A percentile compares a stretch with the other conserved stretches of the same genome.
These are phyloP conservation scores for Salvator merianae DNA, from an alignment of 2,113 vertebrate species.

Conservation along the genomic window DNA sequence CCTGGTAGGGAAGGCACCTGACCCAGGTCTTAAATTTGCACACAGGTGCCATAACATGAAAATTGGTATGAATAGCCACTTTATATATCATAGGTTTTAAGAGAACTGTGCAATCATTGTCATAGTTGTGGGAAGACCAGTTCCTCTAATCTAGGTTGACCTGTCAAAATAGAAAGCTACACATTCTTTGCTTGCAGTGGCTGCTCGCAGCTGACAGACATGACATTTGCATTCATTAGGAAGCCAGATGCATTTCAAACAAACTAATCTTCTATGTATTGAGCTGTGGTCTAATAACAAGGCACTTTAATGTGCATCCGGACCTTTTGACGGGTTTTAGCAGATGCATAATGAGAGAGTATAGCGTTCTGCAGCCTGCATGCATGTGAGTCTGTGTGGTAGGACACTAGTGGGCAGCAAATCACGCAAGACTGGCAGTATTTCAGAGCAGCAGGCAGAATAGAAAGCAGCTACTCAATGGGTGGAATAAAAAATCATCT, in stretches of 20 bases:
- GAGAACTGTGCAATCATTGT: neutral
- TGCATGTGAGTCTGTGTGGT: constrained; percentile 29
- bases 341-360: neutral
- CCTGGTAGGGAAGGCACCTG: neutral
- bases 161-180: neutral
- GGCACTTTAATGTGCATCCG: neutral
- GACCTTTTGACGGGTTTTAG: neutral
- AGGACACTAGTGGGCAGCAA: constrained; percentile 82
- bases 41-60: neutral
- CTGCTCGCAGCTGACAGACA: neutral
- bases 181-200: constrained; percentile 6
- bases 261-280: fast-evolving
- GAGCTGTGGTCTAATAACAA: neutral
- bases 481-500: neutral
- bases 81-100: constrained; percentile 2
- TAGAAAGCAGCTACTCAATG: neutral
- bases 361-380: constrained; percentile 26
- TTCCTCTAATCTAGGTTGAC: constrained; percentile 6
- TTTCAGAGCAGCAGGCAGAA: neutral
- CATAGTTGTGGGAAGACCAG: neutral
- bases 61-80: neutral
- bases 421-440: constrained; percentile 55
- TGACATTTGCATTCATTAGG: neutral
- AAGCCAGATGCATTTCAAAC: neutral
- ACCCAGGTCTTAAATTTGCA: neutral